phyloP scores from a whole-genome alignment of 2,113 vertebrate genomes.

The Hassar affinis region DNA sequence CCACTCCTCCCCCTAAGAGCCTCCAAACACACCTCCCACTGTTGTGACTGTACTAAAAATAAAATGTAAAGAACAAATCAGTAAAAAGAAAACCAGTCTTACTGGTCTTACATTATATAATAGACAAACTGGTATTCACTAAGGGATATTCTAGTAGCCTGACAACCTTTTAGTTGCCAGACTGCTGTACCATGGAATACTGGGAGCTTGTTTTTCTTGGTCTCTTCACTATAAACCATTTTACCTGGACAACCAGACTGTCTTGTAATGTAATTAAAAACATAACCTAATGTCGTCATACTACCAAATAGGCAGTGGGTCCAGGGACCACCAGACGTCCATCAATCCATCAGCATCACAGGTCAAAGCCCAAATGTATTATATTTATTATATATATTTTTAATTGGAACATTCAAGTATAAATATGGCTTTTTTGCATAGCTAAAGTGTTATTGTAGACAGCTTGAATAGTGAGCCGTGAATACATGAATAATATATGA shows the following conservation, averaged over 20 bases:
- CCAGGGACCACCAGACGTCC: not conserved
- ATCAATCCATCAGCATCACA: not conserved
- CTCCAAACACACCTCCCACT: not conserved
- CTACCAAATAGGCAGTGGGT: not conserved
- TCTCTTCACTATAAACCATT: not conserved
- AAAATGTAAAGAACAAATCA: not conserved
- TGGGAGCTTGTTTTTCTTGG: not conserved
- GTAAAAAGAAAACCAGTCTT: not conserved
- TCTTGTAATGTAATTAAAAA: not conserved
- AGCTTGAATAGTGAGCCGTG: not conserved
- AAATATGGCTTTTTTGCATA: not conserved
- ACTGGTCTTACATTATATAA: not conserved
- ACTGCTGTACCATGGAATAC: not conserved
- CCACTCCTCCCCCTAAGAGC: constrained; percentile 12
- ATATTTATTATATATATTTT: not conserved
- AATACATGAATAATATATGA: too few species aligned
- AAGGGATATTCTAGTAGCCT: not conserved
- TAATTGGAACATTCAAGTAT: too few species aligned
- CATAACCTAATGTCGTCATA: not conserved
- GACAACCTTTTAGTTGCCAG: not conserved
- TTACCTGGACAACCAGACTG: not conserved
- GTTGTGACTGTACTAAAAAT: not conserved
- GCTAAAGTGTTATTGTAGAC: not conserved
- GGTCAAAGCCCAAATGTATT: not conserved
- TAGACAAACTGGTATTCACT: not conserved